Evolutionary conservation across 2,888 invertebrate genomes (phyloP).

Genomic region (Steinernema hermaphroditum): DNA sequence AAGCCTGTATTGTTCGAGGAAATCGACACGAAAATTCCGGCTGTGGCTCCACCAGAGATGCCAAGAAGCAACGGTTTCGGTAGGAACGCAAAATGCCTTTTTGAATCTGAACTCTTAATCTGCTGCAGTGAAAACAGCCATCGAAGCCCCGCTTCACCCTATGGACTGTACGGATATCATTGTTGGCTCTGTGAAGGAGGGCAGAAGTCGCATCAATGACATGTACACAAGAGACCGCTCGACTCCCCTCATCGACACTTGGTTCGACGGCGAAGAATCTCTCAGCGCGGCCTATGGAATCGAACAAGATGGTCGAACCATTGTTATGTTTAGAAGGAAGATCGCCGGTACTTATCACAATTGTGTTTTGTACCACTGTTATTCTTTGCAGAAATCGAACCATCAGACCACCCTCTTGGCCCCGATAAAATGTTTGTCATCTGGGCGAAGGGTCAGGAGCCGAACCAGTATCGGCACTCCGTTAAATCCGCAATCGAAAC

Average conservation of each 20-base stretch:
- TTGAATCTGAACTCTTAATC: background rate
- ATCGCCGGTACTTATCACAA: slow-evolving; percentile 32
- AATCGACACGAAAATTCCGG: slow-evolving; percentile 40
- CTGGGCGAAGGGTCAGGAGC: slow-evolving; percentile 59
- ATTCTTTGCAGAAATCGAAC: slow-evolving; percentile 58
- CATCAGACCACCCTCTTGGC: slow-evolving; percentile 64
- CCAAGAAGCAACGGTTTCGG: slow-evolving; percentile 54
- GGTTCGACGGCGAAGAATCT: slow-evolving; percentile 63
- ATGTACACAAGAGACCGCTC: slow-evolving; percentile 63
- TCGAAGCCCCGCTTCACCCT: slow-evolving; percentile 57
- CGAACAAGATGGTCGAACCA: slow-evolving; percentile 54
- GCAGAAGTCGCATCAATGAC: slow-evolving; percentile 53
- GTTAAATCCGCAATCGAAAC: slow-evolving; percentile 46
- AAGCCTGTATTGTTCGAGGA: slow-evolving; percentile 10
- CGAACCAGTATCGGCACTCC: slow-evolving; percentile 42
- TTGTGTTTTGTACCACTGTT: background rate
- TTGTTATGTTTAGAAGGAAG: slow-evolving; percentile 59
- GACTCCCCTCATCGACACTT: slow-evolving; percentile 59
- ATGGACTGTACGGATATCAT: slow-evolving; percentile 64
- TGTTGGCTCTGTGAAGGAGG: slow-evolving; percentile 54
- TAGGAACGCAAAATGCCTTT: slow-evolving; percentile 34
- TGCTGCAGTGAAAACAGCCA: slow-evolving; percentile 51
- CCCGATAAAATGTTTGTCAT: slow-evolving; percentile 54
- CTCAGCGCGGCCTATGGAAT: slow-evolving; percentile 58
- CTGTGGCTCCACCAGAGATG: slow-evolving; percentile 45